These are phyloP conservation scores for Andrena minutula DNA, from an alignment of 2,888 invertebrate species.

Conservation along the genomic window DNA sequence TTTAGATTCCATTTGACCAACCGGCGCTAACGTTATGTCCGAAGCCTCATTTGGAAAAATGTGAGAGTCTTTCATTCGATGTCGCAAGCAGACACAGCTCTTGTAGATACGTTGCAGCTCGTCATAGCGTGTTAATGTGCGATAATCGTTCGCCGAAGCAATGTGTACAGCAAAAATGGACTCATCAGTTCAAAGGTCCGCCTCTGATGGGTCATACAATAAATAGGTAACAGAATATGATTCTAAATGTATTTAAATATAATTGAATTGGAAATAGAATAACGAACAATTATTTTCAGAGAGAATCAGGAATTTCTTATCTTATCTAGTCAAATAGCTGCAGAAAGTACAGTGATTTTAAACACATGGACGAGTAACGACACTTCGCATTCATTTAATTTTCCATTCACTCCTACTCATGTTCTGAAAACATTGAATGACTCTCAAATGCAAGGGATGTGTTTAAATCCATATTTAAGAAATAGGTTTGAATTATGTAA, in stretches of 20 bases:
- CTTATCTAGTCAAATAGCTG: constrained; percentile 77
- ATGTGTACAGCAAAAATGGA: constrained; percentile 86
- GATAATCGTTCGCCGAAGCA: constrained; percentile 77
- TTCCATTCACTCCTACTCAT: constrained; percentile 78
- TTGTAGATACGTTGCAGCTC: constrained; percentile 78
- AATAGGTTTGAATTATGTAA: constrained; percentile 77
- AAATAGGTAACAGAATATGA: constrained; percentile 78
- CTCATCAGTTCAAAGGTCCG: constrained; percentile 86
- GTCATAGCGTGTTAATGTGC: constrained; percentile 79
- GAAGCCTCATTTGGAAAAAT: constrained; percentile 75
- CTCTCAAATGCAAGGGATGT: constrained; percentile 77
- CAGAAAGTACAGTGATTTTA: constrained; percentile 78
- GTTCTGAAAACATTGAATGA: constrained; percentile 76
- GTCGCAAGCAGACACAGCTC: constrained; percentile 75
- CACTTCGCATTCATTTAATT: constrained; percentile 74
- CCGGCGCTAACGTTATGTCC: constrained; percentile 79
- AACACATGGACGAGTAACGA: constrained; percentile 78
- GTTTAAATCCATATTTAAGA: constrained; percentile 78
- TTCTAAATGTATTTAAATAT: not conserved
- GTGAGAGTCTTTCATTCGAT: constrained; percentile 78
- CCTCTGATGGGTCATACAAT: constrained; percentile 85
- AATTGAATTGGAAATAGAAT: not conserved
- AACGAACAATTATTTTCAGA: constrained; percentile 60
- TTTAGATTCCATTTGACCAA: constrained; percentile 69
- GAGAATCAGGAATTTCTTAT: constrained; percentile 77